A percentile compares a stretch with the other conserved stretches of the same genome.
Evolutionary conservation across 1,140 invertebrate genomes (phyloP).

Genomic region (Cydia fagiglandana): DNA sequence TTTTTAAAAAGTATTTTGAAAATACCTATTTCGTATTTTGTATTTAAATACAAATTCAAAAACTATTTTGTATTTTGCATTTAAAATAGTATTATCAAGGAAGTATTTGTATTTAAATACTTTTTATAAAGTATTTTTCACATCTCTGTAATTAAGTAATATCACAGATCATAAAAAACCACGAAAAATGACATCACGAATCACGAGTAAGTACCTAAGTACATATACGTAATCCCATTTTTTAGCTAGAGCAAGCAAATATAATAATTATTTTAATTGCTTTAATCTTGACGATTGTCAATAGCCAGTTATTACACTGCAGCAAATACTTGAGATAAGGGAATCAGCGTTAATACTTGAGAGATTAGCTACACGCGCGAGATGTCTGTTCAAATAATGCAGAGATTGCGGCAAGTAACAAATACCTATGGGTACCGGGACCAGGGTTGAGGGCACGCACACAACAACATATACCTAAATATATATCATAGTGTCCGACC

Average conservation of each 20-base stretch:
- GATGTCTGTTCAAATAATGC: not conserved
- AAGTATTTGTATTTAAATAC: too few species aligned
- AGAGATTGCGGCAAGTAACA: not conserved
- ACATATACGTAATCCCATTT: not conserved
- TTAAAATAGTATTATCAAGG: too few species aligned
- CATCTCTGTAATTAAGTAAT: too few species aligned
- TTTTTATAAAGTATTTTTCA: too few species aligned
- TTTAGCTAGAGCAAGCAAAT: not conserved
- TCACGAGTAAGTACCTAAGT: not conserved
- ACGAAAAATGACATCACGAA: not conserved
- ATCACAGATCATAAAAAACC: too few species aligned
- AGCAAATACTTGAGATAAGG: not conserved
- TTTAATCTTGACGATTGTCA: slow-evolving; percentile 5
- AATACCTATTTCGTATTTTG: too few species aligned
- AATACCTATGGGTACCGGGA: not conserved
- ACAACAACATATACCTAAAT: too few species aligned
- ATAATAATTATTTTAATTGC: not conserved
- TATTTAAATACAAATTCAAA: too few species aligned
- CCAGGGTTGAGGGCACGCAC: too few species aligned
- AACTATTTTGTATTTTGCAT: too few species aligned
- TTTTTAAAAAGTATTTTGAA: too few species aligned
- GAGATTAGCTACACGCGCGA: not conserved
- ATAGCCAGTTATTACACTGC: not conserved
- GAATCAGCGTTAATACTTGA: not conserved
- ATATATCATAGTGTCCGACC: too few species aligned